Conservation (phyloP, 2,888 invertebrate genomes). For the Germaria angustata region DNA sequence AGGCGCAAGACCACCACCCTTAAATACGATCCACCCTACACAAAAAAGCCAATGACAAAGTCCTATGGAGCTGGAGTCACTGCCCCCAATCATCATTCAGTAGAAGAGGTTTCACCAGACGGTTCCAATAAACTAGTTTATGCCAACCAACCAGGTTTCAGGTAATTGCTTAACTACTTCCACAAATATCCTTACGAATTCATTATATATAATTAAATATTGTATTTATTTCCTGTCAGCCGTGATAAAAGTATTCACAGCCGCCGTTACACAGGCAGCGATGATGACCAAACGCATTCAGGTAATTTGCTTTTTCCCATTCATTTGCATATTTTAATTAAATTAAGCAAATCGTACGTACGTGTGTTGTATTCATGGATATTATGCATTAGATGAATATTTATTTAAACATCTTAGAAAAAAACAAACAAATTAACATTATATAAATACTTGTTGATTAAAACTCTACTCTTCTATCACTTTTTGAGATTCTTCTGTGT, state of each 20-base stretch:
- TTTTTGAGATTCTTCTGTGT: not conserved
- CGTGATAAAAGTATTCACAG: slow-evolving; percentile 89
- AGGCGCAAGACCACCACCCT: slow-evolving; percentile 94
- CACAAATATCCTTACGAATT: too few relatives aligned
- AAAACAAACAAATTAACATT: not conserved
- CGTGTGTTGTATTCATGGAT: slow-evolving; percentile 9
- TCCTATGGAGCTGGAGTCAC: slow-evolving; percentile 84
- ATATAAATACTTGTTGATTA: not conserved
- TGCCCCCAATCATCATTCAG: slow-evolving; percentile 87
- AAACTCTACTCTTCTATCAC: not conserved
- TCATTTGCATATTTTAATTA: not conserved
- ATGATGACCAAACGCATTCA: slow-evolving; percentile 89
- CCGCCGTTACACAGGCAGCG: slow-evolving; percentile 87
- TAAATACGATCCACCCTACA: slow-evolving; percentile 93
- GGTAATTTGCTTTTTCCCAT: slow-evolving; percentile 80
- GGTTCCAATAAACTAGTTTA: slow-evolving; percentile 91
- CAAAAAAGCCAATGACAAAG: slow-evolving; percentile 89
- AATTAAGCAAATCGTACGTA: slow-evolving; percentile 2
- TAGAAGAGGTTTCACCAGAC: slow-evolving; percentile 89
- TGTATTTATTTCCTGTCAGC: slow-evolving; percentile 79
- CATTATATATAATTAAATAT: not conserved
- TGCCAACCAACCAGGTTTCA: slow-evolving; percentile 85
- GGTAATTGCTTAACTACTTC: slow-evolving; percentile 81
- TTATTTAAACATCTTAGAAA: slow-evolving; percentile 21
- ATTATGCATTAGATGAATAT: slow-evolving; percentile 12